phyloP scores from a whole-genome alignment of 1,140 invertebrate genomes.

The Drosophila bocki region DNA sequence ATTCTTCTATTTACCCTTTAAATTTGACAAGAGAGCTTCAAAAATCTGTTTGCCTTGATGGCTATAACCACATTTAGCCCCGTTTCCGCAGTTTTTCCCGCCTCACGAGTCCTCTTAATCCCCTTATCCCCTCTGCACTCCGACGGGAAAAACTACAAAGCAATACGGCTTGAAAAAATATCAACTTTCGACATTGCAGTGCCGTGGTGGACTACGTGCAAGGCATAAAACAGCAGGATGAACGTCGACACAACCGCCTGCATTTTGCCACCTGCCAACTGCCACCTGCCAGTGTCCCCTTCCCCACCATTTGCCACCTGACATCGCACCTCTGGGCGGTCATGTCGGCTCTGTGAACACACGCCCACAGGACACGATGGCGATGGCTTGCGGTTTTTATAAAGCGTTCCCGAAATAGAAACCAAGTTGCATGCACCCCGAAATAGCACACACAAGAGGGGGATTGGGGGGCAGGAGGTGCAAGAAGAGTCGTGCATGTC shows the following conservation, averaged over 20 bases:
- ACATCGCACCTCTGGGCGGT: slow-evolving; percentile 50
- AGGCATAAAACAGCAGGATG: slow-evolving; percentile 49
- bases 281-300: slow-evolving; percentile 8
- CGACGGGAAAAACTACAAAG: slow-evolving; percentile 21
- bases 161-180: slow-evolving; percentile 24
- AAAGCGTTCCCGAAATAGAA: slow-evolving; percentile 67
- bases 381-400: slow-evolving; percentile 72
- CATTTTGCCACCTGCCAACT: slow-evolving; percentile 35
- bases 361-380: not conserved
- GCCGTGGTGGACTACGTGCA: slow-evolving; percentile 52
- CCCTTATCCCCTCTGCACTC: slow-evolving; percentile 8
- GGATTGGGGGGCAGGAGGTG: not conserved
- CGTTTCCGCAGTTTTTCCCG: slow-evolving; percentile 6
- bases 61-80: slow-evolving; percentile 2
- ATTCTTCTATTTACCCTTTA: not conserved
- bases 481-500: slow-evolving; percentile 47
- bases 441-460: slow-evolving; percentile 48
- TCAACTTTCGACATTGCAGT: slow-evolving; percentile 55
- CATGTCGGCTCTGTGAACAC: slow-evolving; percentile 67
- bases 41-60: slow-evolving; percentile 1
- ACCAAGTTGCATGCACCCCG: slow-evolving; percentile 68
- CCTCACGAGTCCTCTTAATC: slow-evolving; percentile 35
- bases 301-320: slow-evolving; percentile 2
- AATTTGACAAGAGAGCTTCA: not conserved
- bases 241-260: slow-evolving; percentile 23